Percentiles rank a stretch among this genome's conserved stretches.
phyloP scores from a whole-genome alignment of 2,113 vertebrate genomes.

The Malaclemys terrapin region DNA sequence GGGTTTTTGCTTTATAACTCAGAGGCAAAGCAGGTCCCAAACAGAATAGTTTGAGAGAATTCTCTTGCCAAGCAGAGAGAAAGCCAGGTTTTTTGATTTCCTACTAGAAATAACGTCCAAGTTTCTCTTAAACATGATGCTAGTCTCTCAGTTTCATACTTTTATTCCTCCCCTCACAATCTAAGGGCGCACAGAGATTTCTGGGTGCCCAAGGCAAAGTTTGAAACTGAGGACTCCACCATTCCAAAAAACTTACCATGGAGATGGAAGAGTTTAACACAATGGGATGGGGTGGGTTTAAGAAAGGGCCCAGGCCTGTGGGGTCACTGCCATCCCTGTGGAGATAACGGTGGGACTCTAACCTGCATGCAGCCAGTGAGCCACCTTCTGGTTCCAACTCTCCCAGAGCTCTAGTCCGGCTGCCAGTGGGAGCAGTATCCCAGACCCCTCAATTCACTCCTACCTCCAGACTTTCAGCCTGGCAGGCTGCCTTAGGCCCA shows the following conservation, averaged over 20 bases:
- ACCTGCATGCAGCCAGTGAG: not conserved
- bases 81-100: constrained; percentile 62
- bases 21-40: constrained; percentile 73
- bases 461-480: not conserved
- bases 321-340: not conserved
- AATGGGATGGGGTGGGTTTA: not conserved
- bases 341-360: not conserved
- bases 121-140: constrained; percentile 76
- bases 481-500: not conserved
- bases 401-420: not conserved
- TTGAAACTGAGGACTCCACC: not conserved
- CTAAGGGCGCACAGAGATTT: not conserved
- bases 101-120: constrained; percentile 76
- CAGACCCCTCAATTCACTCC: not conserved
- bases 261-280: not conserved
- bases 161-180: constrained; percentile 66
- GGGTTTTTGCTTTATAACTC: constrained; percentile 70
- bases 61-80: constrained; percentile 72
- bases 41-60: constrained; percentile 73
- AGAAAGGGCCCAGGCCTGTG: not conserved
- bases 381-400: not conserved
- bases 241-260: not conserved
- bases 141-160: constrained; percentile 76
- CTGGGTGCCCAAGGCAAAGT: not conserved
- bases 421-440: not conserved